Base-by-base conservation (phyloP, 1,140 invertebrate species). In the Euschistus heros region DNA sequence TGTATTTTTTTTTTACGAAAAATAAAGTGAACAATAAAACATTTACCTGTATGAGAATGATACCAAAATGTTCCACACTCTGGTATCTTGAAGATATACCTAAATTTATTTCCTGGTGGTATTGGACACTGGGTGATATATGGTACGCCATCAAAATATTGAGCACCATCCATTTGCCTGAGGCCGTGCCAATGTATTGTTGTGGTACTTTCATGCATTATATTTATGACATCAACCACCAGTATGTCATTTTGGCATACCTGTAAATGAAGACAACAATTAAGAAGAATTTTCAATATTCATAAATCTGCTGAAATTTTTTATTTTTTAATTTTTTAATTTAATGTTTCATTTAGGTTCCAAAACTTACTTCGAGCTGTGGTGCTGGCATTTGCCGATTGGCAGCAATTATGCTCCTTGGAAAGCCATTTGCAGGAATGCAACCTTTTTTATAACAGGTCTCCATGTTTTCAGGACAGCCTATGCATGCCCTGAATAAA, bases 311-410 rank as follows among this genome's bases (percentile, higher is more conserved):
- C n/a, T n/a, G n/a, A n/a, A n/a, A n/a, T n/a, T n/a, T n/a, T n/a
- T n/a, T n/a, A n/a, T n/a, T n/a, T n/a, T n/a, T n/a, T n/a, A n/a
- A n/a, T n/a, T n/a, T n/a, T n/a, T n/a, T n/a, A n/a, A n/a, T n/a
- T n/a, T n/a, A n/a, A n/a, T n/a, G n/a, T n/a, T n/a, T n/a, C n/a
- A n/a, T n/a, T n/a, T n/a, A n/a, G 47, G 47, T 13, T 22, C 47
- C 6, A 22, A n/a, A 14, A 55, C 69, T 77, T 75, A 89, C 89
- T 78, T 93, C 85, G 50, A 96, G 86, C 1, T 81, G 72, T 13
- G 92, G 92, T 64, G 92, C 92, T 0, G 92, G 92, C 76, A 95
- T 80, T 77, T 87, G 85, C 62, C 91, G 81, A 76, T 95, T 94
- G 4, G 93, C 82, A 0, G 89, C 84, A 4, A 87, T 81, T 20